Evolutionary conservation across 2,888 invertebrate species (phyloP).

Genomic region (Tricholauxania praeusta): DNA sequence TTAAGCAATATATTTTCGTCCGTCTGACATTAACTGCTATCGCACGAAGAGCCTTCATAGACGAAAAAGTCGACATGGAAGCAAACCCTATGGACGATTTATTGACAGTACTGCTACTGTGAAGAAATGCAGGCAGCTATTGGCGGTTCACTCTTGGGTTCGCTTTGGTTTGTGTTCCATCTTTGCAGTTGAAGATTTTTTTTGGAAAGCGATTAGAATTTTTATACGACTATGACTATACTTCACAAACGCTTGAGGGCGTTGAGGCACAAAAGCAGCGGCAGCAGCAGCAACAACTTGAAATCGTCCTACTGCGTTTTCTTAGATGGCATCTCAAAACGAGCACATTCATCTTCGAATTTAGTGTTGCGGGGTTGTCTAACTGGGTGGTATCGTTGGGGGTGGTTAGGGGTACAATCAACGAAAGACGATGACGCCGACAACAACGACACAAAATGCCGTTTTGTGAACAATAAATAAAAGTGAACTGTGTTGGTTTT

Average conservation of each 20-base stretch:
- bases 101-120: slow-evolving; percentile 61
- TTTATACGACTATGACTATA: slow-evolving; percentile 18
- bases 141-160: slow-evolving; percentile 30
- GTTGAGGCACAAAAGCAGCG: slow-evolving; percentile 19
- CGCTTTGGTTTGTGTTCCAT: slow-evolving; percentile 17
- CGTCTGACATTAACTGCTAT: slow-evolving; percentile 70
- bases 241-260: slow-evolving; percentile 17
- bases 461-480: slow-evolving; percentile 50
- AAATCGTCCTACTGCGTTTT: not conserved
- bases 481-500: slow-evolving; percentile 31
- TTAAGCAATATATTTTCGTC: slow-evolving; percentile 67
- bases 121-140: slow-evolving; percentile 33
- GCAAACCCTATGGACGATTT: slow-evolving; percentile 63
- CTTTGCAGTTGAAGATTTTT: not conserved
- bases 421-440: slow-evolving; percentile 24
- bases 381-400: not conserved
- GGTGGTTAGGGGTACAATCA: slow-evolving; percentile 43
- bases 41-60: slow-evolving; percentile 53
- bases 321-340: slow-evolving; percentile 23
- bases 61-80: slow-evolving; percentile 32
- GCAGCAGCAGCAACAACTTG: not conserved
- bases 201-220: slow-evolving; percentile 30
- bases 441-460: slow-evolving; percentile 46
- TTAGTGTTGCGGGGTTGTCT: no score
- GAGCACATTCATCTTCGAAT: not conserved